A percentile compares a stretch with the other conserved stretches of the same genome.
These are phyloP conservation scores for Malurus alboscapulatus DNA, from an alignment of 2,113 vertebrate genomes.

Conservation along the genomic window DNA sequence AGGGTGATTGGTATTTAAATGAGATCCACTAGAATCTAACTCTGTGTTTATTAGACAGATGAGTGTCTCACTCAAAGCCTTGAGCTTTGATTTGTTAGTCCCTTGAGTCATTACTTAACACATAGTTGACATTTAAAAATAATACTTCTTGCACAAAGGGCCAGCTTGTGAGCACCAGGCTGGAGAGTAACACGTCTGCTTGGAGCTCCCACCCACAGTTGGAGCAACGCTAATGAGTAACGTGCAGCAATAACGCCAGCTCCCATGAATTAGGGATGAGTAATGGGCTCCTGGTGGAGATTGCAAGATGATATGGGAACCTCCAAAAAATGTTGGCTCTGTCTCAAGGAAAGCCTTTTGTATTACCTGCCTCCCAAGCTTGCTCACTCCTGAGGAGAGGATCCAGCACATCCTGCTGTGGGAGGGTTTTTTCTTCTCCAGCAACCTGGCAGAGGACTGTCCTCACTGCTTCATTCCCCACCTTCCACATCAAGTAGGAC, in stretches of 20 bases:
- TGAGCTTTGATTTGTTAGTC: not conserved
- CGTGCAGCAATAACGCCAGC: not conserved
- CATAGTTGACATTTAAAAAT: slow-evolving; percentile 35
- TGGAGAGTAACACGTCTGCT: not conserved
- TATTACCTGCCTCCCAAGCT: not conserved
- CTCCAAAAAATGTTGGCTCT: not conserved
- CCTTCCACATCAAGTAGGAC: not conserved
- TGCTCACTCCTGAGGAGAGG: not conserved
- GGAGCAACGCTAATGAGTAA: not conserved
- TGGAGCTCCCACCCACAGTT: slow-evolving; percentile 6
- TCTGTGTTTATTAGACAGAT: not conserved
- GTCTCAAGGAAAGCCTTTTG: not conserved
- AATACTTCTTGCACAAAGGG: not conserved
- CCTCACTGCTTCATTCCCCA: not conserved
- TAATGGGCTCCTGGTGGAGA: slow-evolving; percentile 28
- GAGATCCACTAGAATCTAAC: not conserved
- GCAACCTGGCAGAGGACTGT: not conserved
- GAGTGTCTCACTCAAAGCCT: not conserved
- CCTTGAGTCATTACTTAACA: slow-evolving; percentile 23
- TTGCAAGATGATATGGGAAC: slow-evolving; percentile 6
- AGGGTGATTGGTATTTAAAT: not conserved
- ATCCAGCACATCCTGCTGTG: not conserved
- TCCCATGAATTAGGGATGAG: slow-evolving; percentile 17
- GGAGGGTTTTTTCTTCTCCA: not conserved
- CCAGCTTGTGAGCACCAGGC: not conserved